phyloP scores from a whole-genome alignment of 1,140 invertebrate genomes.

The Anoplolepis gracilipes region DNA sequence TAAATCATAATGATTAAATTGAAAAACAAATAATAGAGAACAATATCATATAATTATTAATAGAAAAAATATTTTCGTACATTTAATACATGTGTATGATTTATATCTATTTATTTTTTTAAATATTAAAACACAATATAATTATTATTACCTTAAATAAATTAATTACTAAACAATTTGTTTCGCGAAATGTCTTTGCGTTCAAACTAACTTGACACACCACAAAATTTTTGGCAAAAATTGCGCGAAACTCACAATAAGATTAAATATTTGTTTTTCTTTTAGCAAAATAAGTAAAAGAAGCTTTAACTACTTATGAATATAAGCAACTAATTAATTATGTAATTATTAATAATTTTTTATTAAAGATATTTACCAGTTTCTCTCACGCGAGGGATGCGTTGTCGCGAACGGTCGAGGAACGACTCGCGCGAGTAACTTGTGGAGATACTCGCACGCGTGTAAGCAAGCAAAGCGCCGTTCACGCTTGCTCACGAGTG shows the following conservation, averaged over 20 bases:
- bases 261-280: background rate
- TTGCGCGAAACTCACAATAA: background rate
- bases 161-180: background rate
- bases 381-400: slow-evolving; percentile 64
- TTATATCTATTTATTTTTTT: no score
- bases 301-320: background rate
- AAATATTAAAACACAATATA: background rate
- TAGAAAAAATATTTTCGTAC: no score
- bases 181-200: background rate
- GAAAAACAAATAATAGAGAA: background rate
- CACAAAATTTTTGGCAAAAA: background rate
- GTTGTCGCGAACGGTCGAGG: slow-evolving; percentile 74
- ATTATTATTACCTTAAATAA: slow-evolving; percentile 3
- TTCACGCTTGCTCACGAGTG: slow-evolving; percentile 49
- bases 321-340: background rate
- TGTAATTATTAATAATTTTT: background rate
- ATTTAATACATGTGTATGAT: no score
- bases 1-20: background rate
- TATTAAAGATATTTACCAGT: slow-evolving; percentile 42
- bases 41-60: background rate
- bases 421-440: slow-evolving; percentile 75
- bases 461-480: no score
- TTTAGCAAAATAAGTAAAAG: background rate
- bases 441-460: slow-evolving; percentile 31
- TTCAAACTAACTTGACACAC: background rate